Evolutionary conservation across 2,888 invertebrate species (phyloP), one percentile per base, ranked within the genome.

Genomic region (Acrobeloides nanus): DNA sequence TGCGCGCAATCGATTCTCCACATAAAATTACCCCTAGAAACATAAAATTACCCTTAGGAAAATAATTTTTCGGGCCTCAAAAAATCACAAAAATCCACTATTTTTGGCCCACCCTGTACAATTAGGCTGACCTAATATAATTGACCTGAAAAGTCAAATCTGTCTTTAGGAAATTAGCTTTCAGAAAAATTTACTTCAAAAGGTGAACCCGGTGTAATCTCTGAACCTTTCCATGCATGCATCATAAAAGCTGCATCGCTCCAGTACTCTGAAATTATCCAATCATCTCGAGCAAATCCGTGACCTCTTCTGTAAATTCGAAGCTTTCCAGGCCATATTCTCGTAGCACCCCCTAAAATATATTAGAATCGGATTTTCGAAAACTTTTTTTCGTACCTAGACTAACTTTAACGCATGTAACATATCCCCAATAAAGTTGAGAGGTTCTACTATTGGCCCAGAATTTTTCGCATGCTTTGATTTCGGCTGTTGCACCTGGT

Each of bases 311-410:
- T 43, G 39, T 58, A 60, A 26, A 66, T 64, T 25, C 66, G 44
- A 24, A 66, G 44, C 48, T 64, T 62, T n/a, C 56, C 63, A 0
- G 64, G 60, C 60, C 61, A 66, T 10, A 66, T 20, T 8, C 65
- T 49, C 23, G 43, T 54, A 12, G 61, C 64, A n/a, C 60, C 60
- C 51, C 7, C 24, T 38, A 29, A 27, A 5, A 12, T 12, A 33
- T 23, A 15, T n/a, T n/a, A n/a, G n/a, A n/a, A n/a, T n/a, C n/a
- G n/a, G n/a, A n/a, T n/a, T n/a, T n/a, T n/a, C n/a, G n/a, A n/a
- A n/a, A n/a, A n/a, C 29, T 29, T 24, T 4, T 48, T 8, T 29
- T 33, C 18, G 17, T 6, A 44, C 37, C 45, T 20, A 38, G 21
- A 5, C 29, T 21, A n/a, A 39, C 15, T 21, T 44, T 44, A 20